Evolutionary conservation across 2,797 vertebrate species (phyloP).

Genomic region (Scleropages formosus): DNA sequence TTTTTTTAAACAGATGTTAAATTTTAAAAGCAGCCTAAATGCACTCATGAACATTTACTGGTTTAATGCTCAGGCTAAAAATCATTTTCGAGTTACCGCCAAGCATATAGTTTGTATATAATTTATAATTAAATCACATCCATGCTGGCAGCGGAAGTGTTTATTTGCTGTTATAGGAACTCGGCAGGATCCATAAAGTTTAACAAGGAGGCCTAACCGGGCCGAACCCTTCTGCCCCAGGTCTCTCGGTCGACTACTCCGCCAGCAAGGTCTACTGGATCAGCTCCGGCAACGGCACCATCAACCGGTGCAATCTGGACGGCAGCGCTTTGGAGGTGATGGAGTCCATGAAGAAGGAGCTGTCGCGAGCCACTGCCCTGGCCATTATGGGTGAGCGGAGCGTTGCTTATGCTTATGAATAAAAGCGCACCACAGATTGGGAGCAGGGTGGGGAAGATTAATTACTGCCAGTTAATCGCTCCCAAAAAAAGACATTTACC

Average conservation of each 20-base stretch:
- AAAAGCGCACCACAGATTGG: slow-evolving; percentile 41
- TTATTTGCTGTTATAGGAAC: too few species aligned
- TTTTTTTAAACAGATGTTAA: background rate
- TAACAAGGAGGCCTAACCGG: background rate
- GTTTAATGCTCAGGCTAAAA: background rate
- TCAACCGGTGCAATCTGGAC: slow-evolving; percentile 81
- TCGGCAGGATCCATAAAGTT: background rate
- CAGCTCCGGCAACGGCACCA: slow-evolving; percentile 82
- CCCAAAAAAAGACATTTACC: slow-evolving; percentile 27
- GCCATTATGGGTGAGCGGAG: slow-evolving; percentile 82
- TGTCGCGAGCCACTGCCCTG: slow-evolving; percentile 80
- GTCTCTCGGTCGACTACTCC: slow-evolving; percentile 78
- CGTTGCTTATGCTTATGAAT: slow-evolving; percentile 8
- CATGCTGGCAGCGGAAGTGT: too few species aligned
- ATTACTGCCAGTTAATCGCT: slow-evolving; percentile 34
- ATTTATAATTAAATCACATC: background rate
- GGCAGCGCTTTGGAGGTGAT: slow-evolving; percentile 81
- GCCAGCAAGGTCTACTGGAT: slow-evolving; percentile 84
- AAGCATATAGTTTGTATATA: background rate
- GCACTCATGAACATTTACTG: background rate
- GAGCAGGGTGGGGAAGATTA: slow-evolving; percentile 35
- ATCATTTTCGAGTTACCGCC: background rate
- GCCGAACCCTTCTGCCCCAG: slow-evolving; percentile 48
- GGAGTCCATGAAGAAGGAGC: slow-evolving; percentile 78
- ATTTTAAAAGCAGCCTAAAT: background rate